These are phyloP conservation scores for Selenia dentaria DNA, from an alignment of 2,888 invertebrate genomes.

Conservation along the genomic window DNA sequence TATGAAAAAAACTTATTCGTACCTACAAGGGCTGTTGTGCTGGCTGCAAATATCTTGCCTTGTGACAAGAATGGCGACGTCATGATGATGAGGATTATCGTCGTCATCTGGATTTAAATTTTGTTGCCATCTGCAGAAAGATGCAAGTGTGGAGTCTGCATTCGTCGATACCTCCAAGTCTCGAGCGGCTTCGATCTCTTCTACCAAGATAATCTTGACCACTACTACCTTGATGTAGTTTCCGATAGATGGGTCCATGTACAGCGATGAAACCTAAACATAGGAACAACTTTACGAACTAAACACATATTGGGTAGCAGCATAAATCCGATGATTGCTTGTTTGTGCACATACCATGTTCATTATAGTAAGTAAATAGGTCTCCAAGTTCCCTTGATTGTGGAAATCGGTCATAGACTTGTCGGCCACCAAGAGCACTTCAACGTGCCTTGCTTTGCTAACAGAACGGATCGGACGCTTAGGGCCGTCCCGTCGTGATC, in stretches of 20 bases:
- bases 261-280: constrained; percentile 88
- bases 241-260: constrained; percentile 94
- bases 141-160: constrained; percentile 92
- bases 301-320: too few relatives aligned
- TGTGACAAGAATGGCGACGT: constrained; percentile 94
- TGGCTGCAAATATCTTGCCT: constrained; percentile 89
- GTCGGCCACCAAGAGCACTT: constrained; percentile 95
- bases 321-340: background rate
- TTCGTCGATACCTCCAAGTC: constrained; percentile 90
- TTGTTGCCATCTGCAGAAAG: constrained; percentile 95
- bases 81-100: constrained; percentile 94
- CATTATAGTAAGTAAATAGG: constrained; percentile 95
- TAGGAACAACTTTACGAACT: constrained; percentile 5
- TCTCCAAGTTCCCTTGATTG: constrained; percentile 92
- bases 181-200: constrained; percentile 85
- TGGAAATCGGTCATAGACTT: constrained; percentile 95
- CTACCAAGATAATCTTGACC: constrained; percentile 92
- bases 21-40: constrained; percentile 82
- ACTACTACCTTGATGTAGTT: constrained; percentile 96
- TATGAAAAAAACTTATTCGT: constrained; percentile 40
- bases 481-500: constrained; percentile 35
- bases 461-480: constrained; percentile 85
- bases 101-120: constrained; percentile 90
- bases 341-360: constrained; percentile 88
- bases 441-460: constrained; percentile 91